phyloP scores from a whole-genome alignment of 2,888 invertebrate genomes.

The Steinernema carpocapsae region DNA sequence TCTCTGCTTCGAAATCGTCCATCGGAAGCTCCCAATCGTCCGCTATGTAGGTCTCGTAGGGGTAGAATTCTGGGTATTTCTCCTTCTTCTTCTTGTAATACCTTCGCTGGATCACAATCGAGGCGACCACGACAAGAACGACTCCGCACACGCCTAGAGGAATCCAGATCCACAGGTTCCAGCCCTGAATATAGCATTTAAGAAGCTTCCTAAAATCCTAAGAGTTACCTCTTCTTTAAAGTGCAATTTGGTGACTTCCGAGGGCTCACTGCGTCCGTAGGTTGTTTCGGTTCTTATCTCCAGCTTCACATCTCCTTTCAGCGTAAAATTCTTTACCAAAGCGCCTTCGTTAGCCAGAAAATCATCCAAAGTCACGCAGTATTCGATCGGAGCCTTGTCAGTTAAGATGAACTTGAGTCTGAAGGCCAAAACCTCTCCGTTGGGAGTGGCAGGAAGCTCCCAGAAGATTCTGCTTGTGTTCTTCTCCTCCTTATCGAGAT shows the following conservation, averaged over 20 bases:
- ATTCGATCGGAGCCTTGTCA: not conserved
- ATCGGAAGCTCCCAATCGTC: conserved; percentile 86
- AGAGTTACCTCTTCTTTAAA: no score
- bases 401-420: not conserved
- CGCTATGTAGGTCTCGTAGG: conserved; percentile 73
- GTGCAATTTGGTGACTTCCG: not conserved
- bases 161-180: not conserved
- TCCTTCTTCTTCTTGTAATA: not conserved
- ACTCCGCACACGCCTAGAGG: not conserved
- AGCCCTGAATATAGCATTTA: no score
- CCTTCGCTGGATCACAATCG: not conserved
- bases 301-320: conserved; percentile 35
- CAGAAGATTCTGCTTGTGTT: not conserved
- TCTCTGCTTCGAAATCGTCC: conserved; percentile 78
- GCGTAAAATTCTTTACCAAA: not conserved
- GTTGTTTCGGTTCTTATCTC: conserved; percentile 51
- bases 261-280: not conserved
- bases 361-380: not conserved
- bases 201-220: no score
- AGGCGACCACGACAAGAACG: not conserved
- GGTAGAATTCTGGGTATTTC: conserved; percentile 4
- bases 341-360: not conserved
- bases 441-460: not conserved
- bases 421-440: not conserved
- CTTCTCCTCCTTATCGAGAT: not conserved